Base-by-base conservation (phyloP, 2,888 invertebrate species). In the Lamellibrachia columna region DNA sequence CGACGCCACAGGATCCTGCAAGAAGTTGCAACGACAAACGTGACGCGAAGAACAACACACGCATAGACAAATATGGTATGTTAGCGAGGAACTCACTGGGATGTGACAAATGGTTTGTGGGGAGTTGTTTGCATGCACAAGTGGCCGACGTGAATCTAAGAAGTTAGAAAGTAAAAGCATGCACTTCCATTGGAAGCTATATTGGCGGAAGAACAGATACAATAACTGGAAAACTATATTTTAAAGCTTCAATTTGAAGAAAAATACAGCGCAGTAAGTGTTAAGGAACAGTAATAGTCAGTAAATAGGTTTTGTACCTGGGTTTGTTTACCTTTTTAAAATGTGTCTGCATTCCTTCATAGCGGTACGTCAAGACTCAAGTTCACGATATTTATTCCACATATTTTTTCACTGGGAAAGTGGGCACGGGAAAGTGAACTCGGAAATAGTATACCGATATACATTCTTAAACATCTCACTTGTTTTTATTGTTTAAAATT, bases 21-120 rank as follows among this genome's bases (percentile, higher is more conserved):
- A 75, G 75, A 75, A 75, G 75, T 75, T 75, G 75, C 75, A 75
- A 75, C 75, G 6, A 75, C 40, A 75, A 75, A 75, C 75, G 75
- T 75, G 75, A 75, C 22, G 22, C 1, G 75, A 75, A 11, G 22
- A 22, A 22, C 75, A 75, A n/a, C 75, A 75, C 40, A 75, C 75
- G 2, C n/a, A 75, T 22, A 22, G 6, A 75, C 75, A 6, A 75
- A 75, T n/a, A 22, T 22, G 75, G 75, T n/a, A 75, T 22, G 75
- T 22, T 75, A 75, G 22, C n/a, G n/a, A 15, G 75, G 75, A 75
- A 75, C n/a, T 75, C 75, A 75, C 22, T 22, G 22, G 75, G 6
- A 22, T 6, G n/a, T 75, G 75, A 75, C 15, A 75, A 75, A 75
- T 75, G 75, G 22, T 75, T 22, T n/a, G 11, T 22, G 75, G 3